Base-by-base conservation (phyloP, 2,113 vertebrate genomes). In the Lanius ludovicianus region DNA sequence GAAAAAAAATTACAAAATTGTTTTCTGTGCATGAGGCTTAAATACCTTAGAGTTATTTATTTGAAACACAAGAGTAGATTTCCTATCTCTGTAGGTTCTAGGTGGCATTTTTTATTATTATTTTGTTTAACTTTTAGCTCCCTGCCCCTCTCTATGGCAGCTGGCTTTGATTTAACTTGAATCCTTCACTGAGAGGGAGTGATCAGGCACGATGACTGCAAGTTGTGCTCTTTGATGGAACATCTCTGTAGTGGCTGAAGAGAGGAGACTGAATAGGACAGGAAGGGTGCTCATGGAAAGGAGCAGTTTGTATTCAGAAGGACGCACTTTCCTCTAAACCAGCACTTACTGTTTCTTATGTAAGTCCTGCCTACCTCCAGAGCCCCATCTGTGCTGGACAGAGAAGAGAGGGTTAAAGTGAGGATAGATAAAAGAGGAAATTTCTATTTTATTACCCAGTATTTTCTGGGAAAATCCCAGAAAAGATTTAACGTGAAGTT, bases 101-200 rank as follows among this genome's bases (percentile, higher is more conserved):
- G 95, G 92, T 46, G 79, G 70, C 79, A 57, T 82, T 95, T 97
- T 92, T 93, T 94, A 95, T 97, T 96, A 83, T 95, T 93, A 92
- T 96, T 94, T 94, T 91, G 78, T 92, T 95, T 90, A 90, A 91
- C 90, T 94, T 92, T 59, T 63, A 84, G 49, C 62, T 0, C 49
- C 75, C 57, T 24, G 64, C 41, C 46, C 49, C 53, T 81, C 70
- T 90, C 31, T 76, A 53, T 30, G 77, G 93, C 98, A 98, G 97
- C 97, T 98, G 97, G 97, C 94, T 98, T 98, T 98, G 97, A 98
- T 98, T 98, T 97, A 97, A 90, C 89, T 92, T 83, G 90, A 97
- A 94, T 97, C 96, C 93, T 96, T 89, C 75, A 63, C 82, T 3
- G 79, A 92, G 93, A 96, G 94, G 94, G 96, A 96, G 94, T 85